Evolutionary conservation across 2,113 vertebrate species (phyloP).

Genomic region (Lanius ludovicianus): DNA sequence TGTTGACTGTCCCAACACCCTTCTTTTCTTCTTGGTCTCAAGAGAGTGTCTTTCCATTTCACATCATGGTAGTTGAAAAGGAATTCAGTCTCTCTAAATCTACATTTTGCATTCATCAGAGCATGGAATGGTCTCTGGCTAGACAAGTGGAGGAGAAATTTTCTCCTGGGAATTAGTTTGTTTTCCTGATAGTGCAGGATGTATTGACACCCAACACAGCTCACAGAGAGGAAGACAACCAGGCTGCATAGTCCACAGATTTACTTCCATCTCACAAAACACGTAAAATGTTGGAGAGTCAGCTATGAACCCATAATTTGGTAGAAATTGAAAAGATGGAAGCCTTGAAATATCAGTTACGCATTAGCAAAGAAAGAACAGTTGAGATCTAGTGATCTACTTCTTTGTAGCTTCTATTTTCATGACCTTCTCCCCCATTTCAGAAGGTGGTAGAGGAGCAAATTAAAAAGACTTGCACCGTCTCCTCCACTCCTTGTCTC

Average conservation of each 20-base stretch:
- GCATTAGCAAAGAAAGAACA: neutral
- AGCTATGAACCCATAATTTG: neutral
- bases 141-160: neutral
- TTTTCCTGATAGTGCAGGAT: neutral
- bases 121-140: neutral
- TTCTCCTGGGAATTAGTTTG: neutral
- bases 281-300: neutral
- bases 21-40: neutral
- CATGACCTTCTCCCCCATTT: neutral
- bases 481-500: neutral
- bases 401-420: neutral
- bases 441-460: neutral
- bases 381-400: neutral
- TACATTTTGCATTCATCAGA: neutral
- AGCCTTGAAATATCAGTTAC: neutral
- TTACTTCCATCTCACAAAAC: neutral
- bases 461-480: neutral
- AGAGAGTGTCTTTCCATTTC: neutral
- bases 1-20: neutral
- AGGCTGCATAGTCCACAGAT: neutral
- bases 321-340: neutral
- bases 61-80: neutral
- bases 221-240: neutral
- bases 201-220: neutral
- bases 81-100: neutral